Conservation (phyloP, 2,888 invertebrate genomes). For the Heliconius sara region DNA sequence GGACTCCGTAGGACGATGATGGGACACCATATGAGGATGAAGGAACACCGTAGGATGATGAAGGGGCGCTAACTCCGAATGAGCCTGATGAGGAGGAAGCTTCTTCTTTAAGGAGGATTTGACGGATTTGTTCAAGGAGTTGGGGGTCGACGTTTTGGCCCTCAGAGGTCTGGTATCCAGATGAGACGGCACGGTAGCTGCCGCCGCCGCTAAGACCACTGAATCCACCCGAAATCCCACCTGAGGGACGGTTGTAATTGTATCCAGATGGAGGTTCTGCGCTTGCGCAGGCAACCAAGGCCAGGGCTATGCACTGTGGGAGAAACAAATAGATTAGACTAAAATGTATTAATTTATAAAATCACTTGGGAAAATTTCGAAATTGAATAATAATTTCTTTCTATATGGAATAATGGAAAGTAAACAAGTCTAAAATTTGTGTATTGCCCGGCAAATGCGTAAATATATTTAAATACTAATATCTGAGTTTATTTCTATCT, state of each 20-base stretch:
- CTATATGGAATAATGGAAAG: background rate
- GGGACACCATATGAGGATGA: conserved; percentile 87
- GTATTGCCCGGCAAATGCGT: too few species aligned
- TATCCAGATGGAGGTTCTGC: conserved; percentile 91
- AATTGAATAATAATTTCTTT: too few species aligned
- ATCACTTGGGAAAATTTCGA: too few species aligned
- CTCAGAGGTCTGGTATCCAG: conserved; percentile 91
- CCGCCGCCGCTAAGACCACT: conserved; percentile 82
- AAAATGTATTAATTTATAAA: background rate
- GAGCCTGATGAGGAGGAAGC: conserved; percentile 85
- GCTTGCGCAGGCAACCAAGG: conserved; percentile 88
- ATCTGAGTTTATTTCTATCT: background rate
- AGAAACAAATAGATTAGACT: conserved; percentile 54
- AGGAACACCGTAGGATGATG: conserved; percentile 87
- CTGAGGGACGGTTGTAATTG: conserved; percentile 88
- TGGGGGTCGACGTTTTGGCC: conserved; percentile 92
- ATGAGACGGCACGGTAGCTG: conserved; percentile 89
- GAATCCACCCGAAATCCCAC: conserved; percentile 74
- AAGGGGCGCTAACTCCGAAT: conserved; percentile 81
- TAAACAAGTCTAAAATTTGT: too few species aligned
- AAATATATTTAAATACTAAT: background rate
- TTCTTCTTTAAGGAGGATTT: conserved; percentile 93
- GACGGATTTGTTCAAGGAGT: conserved; percentile 92
- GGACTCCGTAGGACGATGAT: conserved; percentile 86
- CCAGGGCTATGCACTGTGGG: conserved; percentile 91